Base-by-base conservation (phyloP, 2,113 vertebrate genomes). In the Datnioides undecimradiatus region DNA sequence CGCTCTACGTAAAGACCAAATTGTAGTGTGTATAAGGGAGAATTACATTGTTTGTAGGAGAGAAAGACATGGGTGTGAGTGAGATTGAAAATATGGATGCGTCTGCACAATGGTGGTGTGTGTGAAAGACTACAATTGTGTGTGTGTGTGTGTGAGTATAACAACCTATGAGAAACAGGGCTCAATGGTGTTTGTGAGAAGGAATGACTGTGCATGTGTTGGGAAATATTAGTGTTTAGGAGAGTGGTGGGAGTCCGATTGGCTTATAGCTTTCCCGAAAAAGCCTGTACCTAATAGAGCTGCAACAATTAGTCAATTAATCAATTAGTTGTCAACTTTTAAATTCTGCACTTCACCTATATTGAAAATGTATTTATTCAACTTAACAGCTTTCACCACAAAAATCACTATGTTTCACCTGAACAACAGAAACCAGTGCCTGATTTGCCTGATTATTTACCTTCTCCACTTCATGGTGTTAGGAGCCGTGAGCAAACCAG, bases 161-260 rank as follows among this genome's bases (percentile, higher is more conserved):
- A 68, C 41, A 31, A 54, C 58, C 38, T 16, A 23, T 23, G n/a
- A 40, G 19, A 59, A 19, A 8, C 23, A 58, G 48, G 2, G 7
- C 21, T 59, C 27, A 7, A 70, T 9, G 63, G 58, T 69, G 59
- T n/a, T n/a, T 34, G 46, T 43, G 27, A 58, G 43, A 23, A 58
- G 27, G 41, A 52, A 58, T 66, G 45, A 64, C 64, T 45, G 36
- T 72, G n/a, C 8, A 17, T 43, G 52, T 48, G 23, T 2, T 36
- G 40, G 23, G 59, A 49, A 69, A 66, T 19, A 38, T 38, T 40
- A 29, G 3, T 65, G 10, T 25, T 52, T 8, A 21, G 59, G 49
- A 23, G 21, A 25, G 58, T 6, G 33, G 63, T 68, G n/a, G n/a
- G n/a, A n/a, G n/a, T 52, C 62, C 63, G 52, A 79, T 66, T 66